Evolutionary conservation across 2,113 vertebrate genomes (phyloP), one percentile per base, ranked within the genome.

Genomic region (Falcunculus frontatus): DNA sequence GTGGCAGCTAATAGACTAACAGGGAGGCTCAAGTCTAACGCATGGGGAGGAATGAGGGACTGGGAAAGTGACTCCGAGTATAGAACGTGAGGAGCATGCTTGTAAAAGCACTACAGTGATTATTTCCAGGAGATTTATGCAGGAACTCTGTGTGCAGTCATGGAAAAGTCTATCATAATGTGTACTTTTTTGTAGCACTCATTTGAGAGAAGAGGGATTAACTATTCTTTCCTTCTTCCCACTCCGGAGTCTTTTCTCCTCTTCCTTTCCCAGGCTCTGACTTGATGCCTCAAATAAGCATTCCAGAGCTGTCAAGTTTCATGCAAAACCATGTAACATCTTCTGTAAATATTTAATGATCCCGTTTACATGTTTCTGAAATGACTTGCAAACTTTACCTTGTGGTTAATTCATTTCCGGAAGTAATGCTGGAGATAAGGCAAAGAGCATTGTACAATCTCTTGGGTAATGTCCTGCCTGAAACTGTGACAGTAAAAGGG

Each of bases 281-380:
- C 33, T 89, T 81, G 46, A 23, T 84, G 59, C 74, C 68, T 90
- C 73, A 73, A 78, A 44, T 78, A 82, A 93, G 80, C 76, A 46
- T 95, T 85, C 76, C n/a, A 49, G 59, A 46, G 37, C 87, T 91
- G 55, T 57, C 41, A 62, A 77, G 89, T 89, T 95, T 82, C 53
- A 55, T 87, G 65, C 52, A 95, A 92, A 91, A 29, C 33, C 42
- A 22, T 72, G 57, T 55, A 75, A 59, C 47, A 35, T 75, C n/a
- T 91, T 87, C 47, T 47, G 50, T 95, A 95, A 95, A 96, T 95
- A 95, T 91, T 93, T 87, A 93, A 84, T 57, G 26, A 72, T 75
- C n/a, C 32, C 63, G 78, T 94, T 92, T 87, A 91, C 1, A 1
- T 82, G 67, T 78, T 89, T 84, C 50, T 60, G 75, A 55, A 95